These are phyloP conservation scores for Zalophus californianus DNA, from an alignment of 2,797 vertebrate species.

Conservation along the genomic window DNA sequence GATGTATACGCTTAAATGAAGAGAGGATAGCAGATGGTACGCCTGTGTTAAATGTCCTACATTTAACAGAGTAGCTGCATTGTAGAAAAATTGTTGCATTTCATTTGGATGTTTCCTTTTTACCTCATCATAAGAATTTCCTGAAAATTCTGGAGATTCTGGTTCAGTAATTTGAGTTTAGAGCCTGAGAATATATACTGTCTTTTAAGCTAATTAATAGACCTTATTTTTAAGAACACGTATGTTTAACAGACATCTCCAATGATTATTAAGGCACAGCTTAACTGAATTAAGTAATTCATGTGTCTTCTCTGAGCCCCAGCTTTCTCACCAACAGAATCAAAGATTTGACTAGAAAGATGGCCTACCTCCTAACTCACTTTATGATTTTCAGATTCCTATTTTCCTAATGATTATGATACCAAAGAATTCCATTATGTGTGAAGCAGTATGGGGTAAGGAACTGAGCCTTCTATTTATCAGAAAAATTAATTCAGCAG, in stretches of 20 bases:
- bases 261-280: not conserved
- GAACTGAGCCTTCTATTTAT: slow-evolving; percentile 6
- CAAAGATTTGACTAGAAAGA: slow-evolving; percentile 14
- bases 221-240: not conserved
- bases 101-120: not conserved
- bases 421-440: not conserved
- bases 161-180: not conserved
- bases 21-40: not conserved
- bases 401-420: not conserved
- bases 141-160: not conserved
- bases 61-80: not conserved
- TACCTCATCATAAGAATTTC: not conserved
- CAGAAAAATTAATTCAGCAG: slow-evolving; percentile 10
- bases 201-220: not conserved
- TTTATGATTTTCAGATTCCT: slow-evolving; percentile 19
- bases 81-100: not conserved
- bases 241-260: not conserved
- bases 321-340: slow-evolving; percentile 43
- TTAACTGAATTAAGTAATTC: not conserved
- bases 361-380: not conserved
- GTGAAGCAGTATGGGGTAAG: not conserved
- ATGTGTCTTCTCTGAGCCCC: not conserved
- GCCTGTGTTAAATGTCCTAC: not conserved
- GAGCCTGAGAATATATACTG: not conserved
- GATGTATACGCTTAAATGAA: not conserved